Evolutionary conservation across 2,888 invertebrate species (phyloP), one percentile per base, ranked within the genome.

Genomic region (Aleiodes alternator): DNA sequence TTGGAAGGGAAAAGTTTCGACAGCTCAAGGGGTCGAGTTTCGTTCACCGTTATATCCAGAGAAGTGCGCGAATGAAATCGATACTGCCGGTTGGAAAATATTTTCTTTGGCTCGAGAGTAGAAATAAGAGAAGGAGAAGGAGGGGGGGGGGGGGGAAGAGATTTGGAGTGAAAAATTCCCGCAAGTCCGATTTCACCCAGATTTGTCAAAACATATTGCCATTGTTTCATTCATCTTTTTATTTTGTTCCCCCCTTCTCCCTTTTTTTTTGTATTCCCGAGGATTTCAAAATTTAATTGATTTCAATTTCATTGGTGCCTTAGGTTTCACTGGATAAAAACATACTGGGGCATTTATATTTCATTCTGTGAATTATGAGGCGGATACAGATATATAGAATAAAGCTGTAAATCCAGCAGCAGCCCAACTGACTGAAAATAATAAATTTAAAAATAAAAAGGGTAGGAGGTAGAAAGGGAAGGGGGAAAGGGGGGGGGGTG

Each of bases 341-440:
- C 31, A 50, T 72, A n/a, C n/a, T 57, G 57, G 57, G 68, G 50
- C 31, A 55, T 23, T 23, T 56, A 48, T 56, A 59, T 72, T 48
- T 73, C 59, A 50, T 59, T 9, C 29, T 1, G n/a, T 72, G 51
- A 72, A 48, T 59, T 59, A 72, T 59, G 71, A 61, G 48, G 68
- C 57, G 14, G 68, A 43, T 43, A 43, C 66, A 68, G 34, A 43
- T 16, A 43, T 16, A 68, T 51, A 48, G 68, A 73, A 68, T 43
- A 77, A 72, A 23, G 76, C 74, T 79, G 73, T 76, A 77, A 79
- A 80, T 77, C 72, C 69, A 66, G 55, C 34, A 59, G 48, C 53
- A 57, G 68, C 73, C 72, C 23, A 23, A 70, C 76, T 75, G 61
- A 64, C 74, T 77, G 73, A 66, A 77, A 76, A 80, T 76, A 43